These are phyloP conservation scores for Perccottus glenii DNA, from an alignment of 2,113 vertebrate species.

Conservation along the genomic window DNA sequence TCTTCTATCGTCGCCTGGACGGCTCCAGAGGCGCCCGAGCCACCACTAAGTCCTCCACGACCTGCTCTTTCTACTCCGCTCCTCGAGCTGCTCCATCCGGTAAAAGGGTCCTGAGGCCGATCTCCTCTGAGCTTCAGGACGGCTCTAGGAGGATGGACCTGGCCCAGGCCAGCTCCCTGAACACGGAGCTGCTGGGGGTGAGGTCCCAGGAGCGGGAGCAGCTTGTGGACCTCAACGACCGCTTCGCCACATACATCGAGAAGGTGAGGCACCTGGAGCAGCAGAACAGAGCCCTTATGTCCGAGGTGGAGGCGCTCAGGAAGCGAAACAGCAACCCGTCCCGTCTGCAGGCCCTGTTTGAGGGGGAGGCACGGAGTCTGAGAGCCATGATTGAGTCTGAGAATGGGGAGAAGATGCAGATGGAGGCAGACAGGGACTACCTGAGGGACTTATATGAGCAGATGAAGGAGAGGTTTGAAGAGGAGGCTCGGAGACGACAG, in stretches of 20 bases:
- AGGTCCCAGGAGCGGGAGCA: slow-evolving; percentile 82
- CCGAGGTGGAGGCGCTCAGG: slow-evolving; percentile 76
- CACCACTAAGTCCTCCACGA: slow-evolving; percentile 60
- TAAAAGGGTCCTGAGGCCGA: slow-evolving; percentile 59
- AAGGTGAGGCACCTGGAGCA: slow-evolving; percentile 83
- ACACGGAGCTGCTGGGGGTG: slow-evolving; percentile 80
- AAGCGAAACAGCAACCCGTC: slow-evolving; percentile 75
- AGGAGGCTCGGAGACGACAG: slow-evolving; percentile 66
- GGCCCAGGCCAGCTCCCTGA: slow-evolving; percentile 73
- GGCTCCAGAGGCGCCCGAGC: slow-evolving; percentile 67
- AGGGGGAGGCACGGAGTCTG: slow-evolving; percentile 76
- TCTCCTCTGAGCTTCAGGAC: slow-evolving; percentile 44
- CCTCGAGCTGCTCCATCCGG: slow-evolving; percentile 58
- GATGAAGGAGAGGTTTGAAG: slow-evolving; percentile 76
- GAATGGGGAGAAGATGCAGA: slow-evolving; percentile 73
- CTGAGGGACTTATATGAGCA: slow-evolving; percentile 68
- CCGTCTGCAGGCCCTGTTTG: slow-evolving; percentile 77
- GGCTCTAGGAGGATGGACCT: slow-evolving; percentile 71
- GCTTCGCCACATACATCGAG: slow-evolving; percentile 85
- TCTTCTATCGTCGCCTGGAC: slow-evolving; percentile 72
- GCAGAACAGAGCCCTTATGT: slow-evolving; percentile 79
- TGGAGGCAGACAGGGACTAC: slow-evolving; percentile 77
- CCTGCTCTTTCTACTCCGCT: slow-evolving; percentile 57
- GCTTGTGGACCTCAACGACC: slow-evolving; percentile 83
- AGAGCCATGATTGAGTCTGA: slow-evolving; percentile 79